Percentiles rank a stretch among this genome's conserved stretches.
Evolutionary conservation across 2,113 vertebrate genomes (phyloP).

Genomic region (Blennius ocellaris): DNA sequence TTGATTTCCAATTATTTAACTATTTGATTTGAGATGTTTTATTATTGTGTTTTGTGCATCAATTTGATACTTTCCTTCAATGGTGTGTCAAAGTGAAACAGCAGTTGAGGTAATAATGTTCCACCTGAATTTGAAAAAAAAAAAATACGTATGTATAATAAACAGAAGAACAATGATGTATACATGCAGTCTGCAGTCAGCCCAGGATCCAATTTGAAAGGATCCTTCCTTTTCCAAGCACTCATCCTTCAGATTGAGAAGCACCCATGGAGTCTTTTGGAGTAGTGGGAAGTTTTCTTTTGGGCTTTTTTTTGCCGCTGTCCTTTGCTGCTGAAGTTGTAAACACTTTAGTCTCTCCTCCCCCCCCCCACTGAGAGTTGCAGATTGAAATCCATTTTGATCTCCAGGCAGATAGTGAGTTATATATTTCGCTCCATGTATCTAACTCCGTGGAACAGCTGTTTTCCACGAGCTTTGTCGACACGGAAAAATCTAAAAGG

Average conservation of each 20-base stretch:
- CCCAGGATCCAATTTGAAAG: no score
- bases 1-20: no score
- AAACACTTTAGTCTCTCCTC: constrained; percentile 3
- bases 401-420: constrained; percentile 19
- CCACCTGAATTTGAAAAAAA: no score
- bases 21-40: no score
- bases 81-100: no score
- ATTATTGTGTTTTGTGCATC: no score
- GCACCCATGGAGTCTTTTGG: neutral
- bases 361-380: constrained; percentile 2
- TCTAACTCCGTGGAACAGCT: constrained; percentile 26
- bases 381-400: constrained; percentile 43
- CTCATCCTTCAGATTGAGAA: constrained; percentile 1
- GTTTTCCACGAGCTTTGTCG: constrained; percentile 38
- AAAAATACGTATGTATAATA: no score
- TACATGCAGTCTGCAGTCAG: no score
- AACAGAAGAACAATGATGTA: no score
- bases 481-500: constrained; percentile 19
- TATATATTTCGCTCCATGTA: constrained; percentile 45
- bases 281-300: constrained; percentile 1
- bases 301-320: neutral
- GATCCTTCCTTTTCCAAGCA: constrained; percentile 9
- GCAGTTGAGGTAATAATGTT: no score
- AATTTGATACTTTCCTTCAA: no score
- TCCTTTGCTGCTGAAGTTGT: constrained; percentile 14